Base-by-base conservation (phyloP, 2,113 vertebrate species). In the Limanda limanda region DNA sequence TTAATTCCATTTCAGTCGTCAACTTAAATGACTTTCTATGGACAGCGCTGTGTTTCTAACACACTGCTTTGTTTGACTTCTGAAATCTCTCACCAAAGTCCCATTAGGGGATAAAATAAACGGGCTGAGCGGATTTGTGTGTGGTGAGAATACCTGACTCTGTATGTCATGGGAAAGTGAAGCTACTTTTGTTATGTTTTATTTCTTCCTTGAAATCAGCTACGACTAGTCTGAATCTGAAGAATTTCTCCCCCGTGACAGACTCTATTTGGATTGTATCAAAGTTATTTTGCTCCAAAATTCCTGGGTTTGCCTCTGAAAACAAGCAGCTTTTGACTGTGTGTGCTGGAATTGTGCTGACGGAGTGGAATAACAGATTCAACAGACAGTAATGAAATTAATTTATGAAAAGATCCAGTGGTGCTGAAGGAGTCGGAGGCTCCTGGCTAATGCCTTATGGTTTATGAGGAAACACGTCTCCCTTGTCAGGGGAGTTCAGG, bases 391-490 rank as follows among this genome's bases (percentile, higher is more conserved):
- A 57, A 13, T 71, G 18, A 74, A 76, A 82, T 79, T 2, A 57
- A 47, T 60, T 52, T 21, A 62, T 67, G 55, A 74, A 72, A 82
- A 67, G 31, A 56, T 48, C 21, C 71, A 59, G 68, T 25, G 85
- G 72, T 74, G 79, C 83, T 54, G 57, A 83, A 71, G 40, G 1
- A 25, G 40, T 67, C 63, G 1, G 54, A 73, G 59, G 52, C 56
- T 81, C 74, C 61, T 72, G 68, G 89, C 71, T 86, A 89, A 90
- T 81, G 68, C 77, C 71, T 77, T 78, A 81, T 24, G 24, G 42
- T 73, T 81, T 76, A 81, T 70, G 63, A 84, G 81, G 76, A 82
- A 88, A 82, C 71, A 25, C 52, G 20, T 67, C 27, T 63, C 65
- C 58, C 55, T 18, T 67, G 78, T 71, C 71, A 17, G 90, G 78